Conservation (phyloP, 2,113 vertebrate species). For the Nibea albiflora region DNA sequence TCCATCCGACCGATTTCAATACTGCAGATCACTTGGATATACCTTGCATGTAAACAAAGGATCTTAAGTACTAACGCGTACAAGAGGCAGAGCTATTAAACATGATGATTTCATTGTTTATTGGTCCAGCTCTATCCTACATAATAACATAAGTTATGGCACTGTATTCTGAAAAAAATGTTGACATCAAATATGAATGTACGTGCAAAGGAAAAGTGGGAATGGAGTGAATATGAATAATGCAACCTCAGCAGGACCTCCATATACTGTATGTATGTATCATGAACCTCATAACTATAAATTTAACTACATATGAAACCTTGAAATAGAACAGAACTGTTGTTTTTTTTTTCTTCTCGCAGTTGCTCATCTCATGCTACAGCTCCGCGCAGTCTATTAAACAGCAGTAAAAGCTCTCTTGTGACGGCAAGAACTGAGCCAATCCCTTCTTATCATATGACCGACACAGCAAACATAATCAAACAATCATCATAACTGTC, state of each 20-base stretch:
- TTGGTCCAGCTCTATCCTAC: not conserved
- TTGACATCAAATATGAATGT: no score
- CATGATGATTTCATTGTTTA: not conserved
- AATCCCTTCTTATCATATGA: slow-evolving; percentile 31
- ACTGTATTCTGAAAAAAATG: not conserved
- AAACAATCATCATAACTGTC: slow-evolving; percentile 7
- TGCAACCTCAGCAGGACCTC: slow-evolving; percentile 17
- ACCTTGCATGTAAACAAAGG: not conserved
- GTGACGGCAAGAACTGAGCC: slow-evolving; percentile 22
- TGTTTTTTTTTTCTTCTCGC: not conserved
- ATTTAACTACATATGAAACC: slow-evolving; percentile 2
- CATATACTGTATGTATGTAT: not conserved
- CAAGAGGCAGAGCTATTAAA: not conserved
- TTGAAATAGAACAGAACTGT: slow-evolving; percentile 9
- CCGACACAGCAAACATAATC: slow-evolving; percentile 22
- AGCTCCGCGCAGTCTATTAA: slow-evolving; percentile 30
- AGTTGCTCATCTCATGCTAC: slow-evolving; percentile 18
- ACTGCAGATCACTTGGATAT: not conserved
- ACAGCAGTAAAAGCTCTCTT: slow-evolving; percentile 23
- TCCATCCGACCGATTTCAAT: not conserved
- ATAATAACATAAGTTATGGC: not conserved
- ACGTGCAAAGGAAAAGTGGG: not conserved
- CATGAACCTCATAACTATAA: slow-evolving; percentile 8
- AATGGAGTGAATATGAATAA: slow-evolving; percentile 10
- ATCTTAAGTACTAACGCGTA: not conserved